Conservation (phyloP, 2,888 invertebrate genomes). For the Troilus luridus region DNA sequence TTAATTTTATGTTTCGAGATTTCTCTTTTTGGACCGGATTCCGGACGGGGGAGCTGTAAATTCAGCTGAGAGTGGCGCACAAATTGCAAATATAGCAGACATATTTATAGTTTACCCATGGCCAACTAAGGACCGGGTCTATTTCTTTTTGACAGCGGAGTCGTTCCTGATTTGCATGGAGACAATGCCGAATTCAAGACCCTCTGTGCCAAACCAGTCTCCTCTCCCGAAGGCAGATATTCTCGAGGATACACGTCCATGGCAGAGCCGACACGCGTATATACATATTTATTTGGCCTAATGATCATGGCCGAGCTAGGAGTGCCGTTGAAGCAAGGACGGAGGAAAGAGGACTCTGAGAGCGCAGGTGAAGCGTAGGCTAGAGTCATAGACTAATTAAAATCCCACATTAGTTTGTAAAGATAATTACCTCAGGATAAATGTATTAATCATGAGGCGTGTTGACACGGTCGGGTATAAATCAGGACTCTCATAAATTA, state of each 20-base stretch:
- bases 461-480: conserved; percentile 39
- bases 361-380: conserved; percentile 43
- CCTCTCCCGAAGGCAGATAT: conserved; percentile 32
- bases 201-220: conserved; percentile 23
- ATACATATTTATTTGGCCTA: conserved; percentile 48
- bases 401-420: conserved; percentile 39
- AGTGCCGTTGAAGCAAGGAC: conserved; percentile 10
- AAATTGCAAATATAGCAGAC: conserved; percentile 9
- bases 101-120: conserved; percentile 27
- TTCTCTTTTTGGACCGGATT: neutral
- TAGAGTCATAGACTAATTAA: conserved; percentile 39
- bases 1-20: neutral
- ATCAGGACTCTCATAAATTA: conserved; percentile 39
- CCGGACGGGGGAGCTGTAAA: neutral
- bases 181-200: conserved; percentile 33
- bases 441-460: conserved; percentile 46
- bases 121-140: conserved; percentile 17
- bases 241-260: neutral
- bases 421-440: conserved; percentile 21
- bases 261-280: conserved; percentile 7
- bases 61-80: neutral
- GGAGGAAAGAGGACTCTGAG: neutral
- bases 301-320: conserved; percentile 12
- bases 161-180: conserved; percentile 33
- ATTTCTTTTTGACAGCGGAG: conserved; percentile 32